These are phyloP conservation scores for Mus spretus DNA, from an alignment of 2,797 vertebrate species.

Conservation along the genomic window DNA sequence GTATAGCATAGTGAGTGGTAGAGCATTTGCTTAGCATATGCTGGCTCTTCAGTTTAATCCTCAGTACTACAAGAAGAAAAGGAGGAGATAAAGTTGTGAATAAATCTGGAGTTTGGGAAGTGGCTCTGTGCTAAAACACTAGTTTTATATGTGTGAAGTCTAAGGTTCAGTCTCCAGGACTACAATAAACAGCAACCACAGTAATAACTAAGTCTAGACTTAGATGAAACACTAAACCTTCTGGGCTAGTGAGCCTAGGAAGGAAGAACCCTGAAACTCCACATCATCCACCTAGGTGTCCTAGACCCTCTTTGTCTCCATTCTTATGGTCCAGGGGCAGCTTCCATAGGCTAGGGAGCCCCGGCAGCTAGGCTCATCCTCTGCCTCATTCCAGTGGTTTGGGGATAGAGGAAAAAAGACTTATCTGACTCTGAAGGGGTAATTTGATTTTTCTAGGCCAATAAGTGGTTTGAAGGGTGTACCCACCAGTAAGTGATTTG, in stretches of 20 bases:
- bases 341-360: not conserved
- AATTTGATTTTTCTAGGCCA: not conserved
- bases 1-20: not conserved
- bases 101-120: not conserved
- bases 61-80: not conserved
- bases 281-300: not conserved
- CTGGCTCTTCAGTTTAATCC: not conserved
- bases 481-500: not conserved
- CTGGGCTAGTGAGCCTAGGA: not conserved
- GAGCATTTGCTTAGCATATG: not conserved
- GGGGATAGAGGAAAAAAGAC: not conserved
- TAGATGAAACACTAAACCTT: not conserved
- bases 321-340: not conserved
- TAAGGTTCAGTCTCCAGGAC: not conserved
- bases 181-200: not conserved
- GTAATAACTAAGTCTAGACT: not conserved
- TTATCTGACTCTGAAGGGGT: not conserved
- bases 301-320: not conserved
- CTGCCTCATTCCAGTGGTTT: not conserved
- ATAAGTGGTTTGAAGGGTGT: not conserved
- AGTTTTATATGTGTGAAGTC: not conserved
- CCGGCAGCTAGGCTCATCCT: not conserved
- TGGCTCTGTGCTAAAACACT: not conserved
- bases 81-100: not conserved
- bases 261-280: not conserved